These are phyloP conservation scores for Diaphora mendica DNA, from an alignment of 2,888 invertebrate species.

Conservation along the genomic window DNA sequence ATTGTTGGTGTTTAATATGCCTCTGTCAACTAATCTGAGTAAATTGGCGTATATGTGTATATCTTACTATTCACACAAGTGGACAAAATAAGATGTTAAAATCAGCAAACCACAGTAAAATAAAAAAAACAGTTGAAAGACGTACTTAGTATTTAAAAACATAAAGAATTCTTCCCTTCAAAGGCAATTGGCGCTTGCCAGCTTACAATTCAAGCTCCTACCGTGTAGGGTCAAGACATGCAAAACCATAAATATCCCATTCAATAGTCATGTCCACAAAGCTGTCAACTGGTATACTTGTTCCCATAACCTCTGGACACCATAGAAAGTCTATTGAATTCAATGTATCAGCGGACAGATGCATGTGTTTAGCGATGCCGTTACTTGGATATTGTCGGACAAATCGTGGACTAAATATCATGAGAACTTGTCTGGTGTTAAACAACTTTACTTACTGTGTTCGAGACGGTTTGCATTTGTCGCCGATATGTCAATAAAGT, in stretches of 20 bases:
- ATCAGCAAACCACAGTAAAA: neutral
- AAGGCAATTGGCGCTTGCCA: conserved; percentile 17
- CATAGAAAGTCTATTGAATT: conserved; percentile 54
- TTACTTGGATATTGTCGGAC: conserved; percentile 49
- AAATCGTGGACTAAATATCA: conserved; percentile 48
- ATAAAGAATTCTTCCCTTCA: neutral
- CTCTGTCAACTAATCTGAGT: neutral
- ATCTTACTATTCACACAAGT: neutral
- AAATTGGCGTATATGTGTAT: neutral
- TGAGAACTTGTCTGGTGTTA: conserved; percentile 33
- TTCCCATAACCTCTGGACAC: conserved; percentile 55
- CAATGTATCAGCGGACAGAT: conserved; percentile 44
- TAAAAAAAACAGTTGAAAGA: neutral
- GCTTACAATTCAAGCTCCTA: conserved; percentile 27
- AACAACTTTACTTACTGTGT: conserved; percentile 44
- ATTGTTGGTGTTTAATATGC: neutral
- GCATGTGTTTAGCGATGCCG: conserved; percentile 51
- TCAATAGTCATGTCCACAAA: conserved; percentile 50
- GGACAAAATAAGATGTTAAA: neutral
- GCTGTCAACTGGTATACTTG: conserved; percentile 51
- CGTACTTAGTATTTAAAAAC: neutral
- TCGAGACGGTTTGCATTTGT: neutral
- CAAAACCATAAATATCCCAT: conserved; percentile 50
- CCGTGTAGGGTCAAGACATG: conserved; percentile 43
- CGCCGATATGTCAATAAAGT: neutral